These are phyloP conservation scores for Emydoidea blandingii DNA, from an alignment of 2,797 vertebrate species.

Conservation along the genomic window DNA sequence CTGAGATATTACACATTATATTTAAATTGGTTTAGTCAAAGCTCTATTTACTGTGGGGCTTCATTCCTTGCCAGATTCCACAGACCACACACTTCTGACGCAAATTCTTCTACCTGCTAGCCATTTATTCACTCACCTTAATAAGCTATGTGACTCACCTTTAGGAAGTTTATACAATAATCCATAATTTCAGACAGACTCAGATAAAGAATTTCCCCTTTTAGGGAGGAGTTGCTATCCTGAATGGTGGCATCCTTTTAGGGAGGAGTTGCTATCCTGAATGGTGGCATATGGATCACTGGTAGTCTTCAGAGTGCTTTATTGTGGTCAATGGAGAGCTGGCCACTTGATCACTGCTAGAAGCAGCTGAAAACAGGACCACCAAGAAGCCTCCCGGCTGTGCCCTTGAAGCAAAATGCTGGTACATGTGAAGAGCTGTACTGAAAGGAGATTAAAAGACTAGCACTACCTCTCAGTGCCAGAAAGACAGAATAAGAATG, in stretches of 20 bases:
- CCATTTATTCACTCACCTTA: neutral
- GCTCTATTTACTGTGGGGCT: neutral
- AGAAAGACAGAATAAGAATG: neutral
- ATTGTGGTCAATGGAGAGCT: neutral
- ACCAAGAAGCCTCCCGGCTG: neutral
- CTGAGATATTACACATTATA: neutral
- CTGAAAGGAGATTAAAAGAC: neutral
- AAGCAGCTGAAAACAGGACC: neutral
- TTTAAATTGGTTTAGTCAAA: no score
- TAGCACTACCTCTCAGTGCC: no score
- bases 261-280: neutral
- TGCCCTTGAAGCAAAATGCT: neutral
- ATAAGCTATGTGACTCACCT: neutral
- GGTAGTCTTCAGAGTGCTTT: neutral
- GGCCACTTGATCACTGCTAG: neutral
- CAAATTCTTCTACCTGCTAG: neutral
- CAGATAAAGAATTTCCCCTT: neutral
- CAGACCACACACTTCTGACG: neutral
- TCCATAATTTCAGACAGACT: neutral
- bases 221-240: neutral
- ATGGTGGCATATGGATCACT: neutral
- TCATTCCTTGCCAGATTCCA: neutral
- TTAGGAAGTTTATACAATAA: neutral
- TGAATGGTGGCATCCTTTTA: neutral
- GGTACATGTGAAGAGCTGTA: neutral